Evolutionary conservation across 2,797 vertebrate genomes (phyloP), one percentile per base, ranked within the genome.

Genomic region (Nyctibius grandis): DNA sequence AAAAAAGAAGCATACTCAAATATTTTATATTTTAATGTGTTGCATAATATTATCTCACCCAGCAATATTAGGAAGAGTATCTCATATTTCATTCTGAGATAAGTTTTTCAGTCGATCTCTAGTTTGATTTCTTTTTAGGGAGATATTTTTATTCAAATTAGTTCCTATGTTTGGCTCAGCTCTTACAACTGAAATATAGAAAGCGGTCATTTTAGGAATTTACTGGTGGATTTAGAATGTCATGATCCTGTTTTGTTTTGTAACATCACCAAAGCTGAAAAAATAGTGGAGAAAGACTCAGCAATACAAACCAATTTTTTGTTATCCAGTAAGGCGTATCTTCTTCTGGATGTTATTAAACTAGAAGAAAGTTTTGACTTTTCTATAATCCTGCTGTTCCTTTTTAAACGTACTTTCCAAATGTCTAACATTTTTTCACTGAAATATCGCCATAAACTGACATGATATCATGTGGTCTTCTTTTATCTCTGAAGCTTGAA

Each of bases 401-500:
- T 89, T 95, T 94, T 92, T 53, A 93, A 96, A 69, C 0, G 1
- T 53, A 31, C 33, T 74, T 91, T 94, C 88, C 63, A 82, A 94
- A 57, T 15, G 4, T 57, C 54, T 80, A 48, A 67, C 48, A n/a
- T 84, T 92, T 88, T 90, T 93, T 69, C 74, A 45, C 73, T 95
- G 80, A 86, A 94, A 63, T 80, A 88, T 79, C 16, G 1, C 75
- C 10, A 14, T 65, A 60, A 53, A 40, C 61, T 76, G 85, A 84
- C 68, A 22, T 78, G 59, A 40, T 89, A 85, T 80, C 33, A 28
- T 54, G 36, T 86, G 75, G 61, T 84, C 19, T 93, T 83, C 36
- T 95, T 95, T 96, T 95, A 93, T 93, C 95, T 93, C 68, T 92
- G 69, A 95, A 93, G 78, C 68, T 84, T 81, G 45, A 69, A 73